These are phyloP conservation scores for Nasonovia ribisnigri DNA, from an alignment of 2,888 invertebrate genomes.

Conservation along the genomic window DNA sequence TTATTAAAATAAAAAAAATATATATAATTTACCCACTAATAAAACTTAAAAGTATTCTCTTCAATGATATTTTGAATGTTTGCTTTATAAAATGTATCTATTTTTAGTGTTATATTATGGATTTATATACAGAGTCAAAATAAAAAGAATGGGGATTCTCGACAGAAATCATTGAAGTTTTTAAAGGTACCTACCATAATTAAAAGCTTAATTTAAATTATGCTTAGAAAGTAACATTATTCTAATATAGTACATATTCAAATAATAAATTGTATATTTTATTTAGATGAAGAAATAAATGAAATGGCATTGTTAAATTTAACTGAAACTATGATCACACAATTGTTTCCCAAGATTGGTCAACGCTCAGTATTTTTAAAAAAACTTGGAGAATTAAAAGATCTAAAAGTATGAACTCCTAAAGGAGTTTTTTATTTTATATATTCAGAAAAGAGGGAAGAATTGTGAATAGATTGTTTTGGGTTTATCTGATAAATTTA, in stretches of 20 bases:
- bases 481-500: not conserved
- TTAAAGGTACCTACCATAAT: not conserved
- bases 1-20: too few species aligned
- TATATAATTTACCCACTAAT: too few species aligned
- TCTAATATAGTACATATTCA: too few species aligned
- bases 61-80: too few species aligned
- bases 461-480: too few species aligned
- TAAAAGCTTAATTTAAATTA: too few species aligned
- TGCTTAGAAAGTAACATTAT: too few species aligned
- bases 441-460: too few species aligned
- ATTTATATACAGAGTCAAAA: constrained; percentile 17
- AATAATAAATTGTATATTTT: constrained; percentile 8
- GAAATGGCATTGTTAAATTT: not conserved
- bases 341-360: too few species aligned
- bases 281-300: constrained; percentile 28
- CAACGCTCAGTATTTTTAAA: not conserved
- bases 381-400: not conserved
- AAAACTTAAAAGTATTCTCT: too few species aligned
- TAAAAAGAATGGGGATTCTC: constrained; percentile 8
- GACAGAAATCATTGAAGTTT: not conserved
- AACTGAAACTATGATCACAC: not conserved
- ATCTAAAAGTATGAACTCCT: not conserved
- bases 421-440: too few species aligned
- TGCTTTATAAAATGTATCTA: too few species aligned
- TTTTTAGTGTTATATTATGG: constrained; percentile 6